Conservation (phyloP, 2,113 vertebrate species). For the Hippocampus guttulatus region DNA sequence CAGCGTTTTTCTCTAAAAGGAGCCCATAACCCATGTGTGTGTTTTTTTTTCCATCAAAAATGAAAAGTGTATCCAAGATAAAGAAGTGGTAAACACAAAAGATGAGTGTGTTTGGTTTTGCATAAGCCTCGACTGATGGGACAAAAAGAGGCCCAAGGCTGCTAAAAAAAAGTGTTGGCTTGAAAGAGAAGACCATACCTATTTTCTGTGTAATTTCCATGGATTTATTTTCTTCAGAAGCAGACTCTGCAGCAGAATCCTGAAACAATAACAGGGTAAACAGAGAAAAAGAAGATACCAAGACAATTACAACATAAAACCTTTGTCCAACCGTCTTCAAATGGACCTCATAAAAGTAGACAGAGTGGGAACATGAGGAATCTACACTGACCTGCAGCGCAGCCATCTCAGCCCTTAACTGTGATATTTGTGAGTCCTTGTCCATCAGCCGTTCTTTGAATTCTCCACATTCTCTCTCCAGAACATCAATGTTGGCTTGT, state of each 20-base stretch:
- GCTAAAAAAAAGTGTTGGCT: neutral
- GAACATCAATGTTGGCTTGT: conserved; percentile 40
- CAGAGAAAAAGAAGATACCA: neutral
- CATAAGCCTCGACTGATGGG: neutral
- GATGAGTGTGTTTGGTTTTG: neutral
- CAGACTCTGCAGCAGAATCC: conserved; percentile 72
- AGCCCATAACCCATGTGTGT: neutral
- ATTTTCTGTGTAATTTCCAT: conserved; percentile 79
- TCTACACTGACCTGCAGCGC: conserved; percentile 79
- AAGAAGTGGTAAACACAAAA: neutral
- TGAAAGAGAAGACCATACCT: conserved; percentile 66
- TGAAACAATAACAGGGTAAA: conserved; percentile 12
- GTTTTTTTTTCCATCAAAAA: neutral
- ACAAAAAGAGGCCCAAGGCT: neutral
- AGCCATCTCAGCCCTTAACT: conserved; percentile 74
- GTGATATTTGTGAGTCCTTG: conserved; percentile 78
- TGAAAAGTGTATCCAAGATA: neutral
- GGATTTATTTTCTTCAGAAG: conserved; percentile 63
- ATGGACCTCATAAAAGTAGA: neutral
- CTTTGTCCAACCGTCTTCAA: neutral
- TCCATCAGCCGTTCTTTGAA: conserved; percentile 72
- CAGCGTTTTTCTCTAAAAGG: neutral
- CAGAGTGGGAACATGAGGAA: neutral
- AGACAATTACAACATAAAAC: neutral
- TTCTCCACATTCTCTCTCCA: conserved; percentile 56